phyloP scores from a whole-genome alignment of 2,797 vertebrate genomes.

The Notoglanidium macrostoma region DNA sequence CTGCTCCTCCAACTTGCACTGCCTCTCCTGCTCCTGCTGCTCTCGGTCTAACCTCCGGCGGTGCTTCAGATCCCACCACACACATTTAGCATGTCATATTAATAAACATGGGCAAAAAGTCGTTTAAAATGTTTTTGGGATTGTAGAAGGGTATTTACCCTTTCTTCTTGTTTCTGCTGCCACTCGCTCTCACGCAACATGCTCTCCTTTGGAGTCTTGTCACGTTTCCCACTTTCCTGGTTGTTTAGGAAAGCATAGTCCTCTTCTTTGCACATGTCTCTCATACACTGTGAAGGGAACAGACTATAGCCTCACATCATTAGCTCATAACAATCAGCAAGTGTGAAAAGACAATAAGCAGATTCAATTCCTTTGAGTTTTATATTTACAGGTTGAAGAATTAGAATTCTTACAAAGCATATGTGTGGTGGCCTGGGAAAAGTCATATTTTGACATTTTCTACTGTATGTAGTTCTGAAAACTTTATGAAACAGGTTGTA shows the following conservation, averaged over 20 bases:
- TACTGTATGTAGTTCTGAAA: not conserved
- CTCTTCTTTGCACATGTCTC: conserved; percentile 75
- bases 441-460: not conserved
- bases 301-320: not conserved
- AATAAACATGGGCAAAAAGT: not conserved
- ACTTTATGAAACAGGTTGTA: not conserved
- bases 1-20: conserved; percentile 65
- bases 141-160: conserved; percentile 61
- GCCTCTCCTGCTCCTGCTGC: conserved; percentile 65
- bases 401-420: not conserved
- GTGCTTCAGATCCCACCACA: conserved; percentile 55
- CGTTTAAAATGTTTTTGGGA: not conserved
- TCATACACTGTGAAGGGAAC: conserved; percentile 68
- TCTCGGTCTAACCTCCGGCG: conserved; percentile 61
- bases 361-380: not conserved
- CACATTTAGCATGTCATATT: not conserved
- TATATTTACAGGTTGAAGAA: not conserved
- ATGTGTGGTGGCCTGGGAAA: not conserved
- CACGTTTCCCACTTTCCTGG: not conserved
- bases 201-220: conserved; percentile 20
- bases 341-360: not conserved
- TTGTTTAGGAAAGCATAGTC: conserved; percentile 71
- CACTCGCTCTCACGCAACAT: conserved; percentile 46
- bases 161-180: conserved; percentile 60
- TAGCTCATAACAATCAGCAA: not conserved